Evolutionary conservation across 2,113 vertebrate genomes (phyloP).

Genomic region (Corythaeola cristata): DNA sequence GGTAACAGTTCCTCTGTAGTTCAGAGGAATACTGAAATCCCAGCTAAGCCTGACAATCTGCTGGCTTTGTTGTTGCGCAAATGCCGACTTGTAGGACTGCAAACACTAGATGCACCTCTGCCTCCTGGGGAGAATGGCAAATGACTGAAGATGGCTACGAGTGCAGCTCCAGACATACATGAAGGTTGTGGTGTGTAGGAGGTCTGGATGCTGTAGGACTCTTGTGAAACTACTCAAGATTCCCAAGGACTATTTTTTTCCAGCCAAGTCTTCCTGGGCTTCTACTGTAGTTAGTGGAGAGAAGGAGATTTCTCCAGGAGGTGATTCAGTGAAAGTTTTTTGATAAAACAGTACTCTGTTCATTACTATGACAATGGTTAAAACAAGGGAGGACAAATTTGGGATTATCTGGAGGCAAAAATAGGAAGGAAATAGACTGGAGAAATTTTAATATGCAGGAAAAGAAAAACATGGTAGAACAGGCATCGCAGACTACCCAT

Average conservation of each 20-base stretch:
- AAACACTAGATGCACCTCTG: background rate
- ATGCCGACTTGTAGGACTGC: background rate
- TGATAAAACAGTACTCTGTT: background rate
- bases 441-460: background rate
- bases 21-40: background rate
- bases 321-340: background rate
- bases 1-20: background rate
- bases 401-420: background rate
- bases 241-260: background rate
- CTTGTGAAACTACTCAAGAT: background rate
- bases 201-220: background rate
- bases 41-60: background rate
- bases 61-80: background rate
- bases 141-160: background rate
- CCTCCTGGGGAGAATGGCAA: background rate
- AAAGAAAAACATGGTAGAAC: background rate
- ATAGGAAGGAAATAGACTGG: background rate
- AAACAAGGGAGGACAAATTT: background rate
- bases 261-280: background rate
- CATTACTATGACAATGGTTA: background rate
- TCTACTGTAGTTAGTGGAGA: background rate
- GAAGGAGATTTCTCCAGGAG: background rate
- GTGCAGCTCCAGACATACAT: background rate
- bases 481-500: background rate
- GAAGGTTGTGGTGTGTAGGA: background rate